Evolutionary conservation across 2,888 invertebrate species (phyloP).

Genomic region (Heptascelio sp.): DNA sequence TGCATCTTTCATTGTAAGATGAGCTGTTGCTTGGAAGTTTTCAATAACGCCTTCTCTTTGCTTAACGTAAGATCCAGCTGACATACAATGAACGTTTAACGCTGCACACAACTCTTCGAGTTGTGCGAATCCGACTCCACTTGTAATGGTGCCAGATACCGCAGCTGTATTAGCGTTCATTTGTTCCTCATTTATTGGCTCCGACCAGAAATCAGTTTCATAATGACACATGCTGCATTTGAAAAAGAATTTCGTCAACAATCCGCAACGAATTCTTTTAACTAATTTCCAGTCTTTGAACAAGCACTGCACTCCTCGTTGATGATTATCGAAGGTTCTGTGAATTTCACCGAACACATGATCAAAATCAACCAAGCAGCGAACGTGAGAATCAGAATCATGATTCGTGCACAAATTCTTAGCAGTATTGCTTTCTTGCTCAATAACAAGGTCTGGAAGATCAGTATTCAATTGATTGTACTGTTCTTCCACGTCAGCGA

Average conservation of each 20-base stretch:
- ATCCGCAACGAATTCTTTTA: not conserved
- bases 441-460: not conserved
- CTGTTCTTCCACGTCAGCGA: not conserved
- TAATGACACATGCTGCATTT: constrained; percentile 9
- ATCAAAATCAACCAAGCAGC: not conserved
- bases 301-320: not conserved
- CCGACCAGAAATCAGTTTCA: constrained; percentile 55
- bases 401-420: not conserved
- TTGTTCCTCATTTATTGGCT: constrained; percentile 8
- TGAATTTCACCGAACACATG: not conserved
- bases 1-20: constrained; percentile 37
- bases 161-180: not conserved
- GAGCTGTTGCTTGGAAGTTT: not conserved
- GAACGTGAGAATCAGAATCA: not conserved
- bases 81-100: not conserved
- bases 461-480: not conserved
- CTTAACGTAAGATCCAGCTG: not conserved
- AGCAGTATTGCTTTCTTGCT: not conserved
- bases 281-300: constrained; percentile 9
- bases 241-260: not conserved
- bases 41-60: not conserved
- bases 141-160: not conserved
- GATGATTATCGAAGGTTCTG: not conserved
- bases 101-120: not conserved
- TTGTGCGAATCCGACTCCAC: not conserved